Evolutionary conservation across 2,888 invertebrate species (phyloP).

Genomic region (Ochropacha duplaris): DNA sequence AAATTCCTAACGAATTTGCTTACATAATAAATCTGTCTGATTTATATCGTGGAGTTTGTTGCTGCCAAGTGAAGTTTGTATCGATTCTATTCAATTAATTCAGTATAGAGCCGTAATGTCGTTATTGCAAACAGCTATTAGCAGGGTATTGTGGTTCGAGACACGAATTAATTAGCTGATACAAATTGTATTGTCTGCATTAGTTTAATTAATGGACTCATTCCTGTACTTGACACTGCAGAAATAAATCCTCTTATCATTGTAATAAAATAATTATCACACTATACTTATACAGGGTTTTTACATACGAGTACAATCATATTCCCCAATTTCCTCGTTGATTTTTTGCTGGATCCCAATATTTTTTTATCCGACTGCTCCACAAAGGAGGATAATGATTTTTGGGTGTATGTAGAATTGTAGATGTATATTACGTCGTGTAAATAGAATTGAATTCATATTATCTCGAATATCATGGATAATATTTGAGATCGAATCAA

Average conservation of each 20-base stretch:
- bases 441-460: too few relatives aligned
- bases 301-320: not conserved
- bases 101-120: slow-evolving; percentile 31
- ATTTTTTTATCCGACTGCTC: too few relatives aligned
- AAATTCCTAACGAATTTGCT: slow-evolving; percentile 40
- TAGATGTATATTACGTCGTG: too few relatives aligned
- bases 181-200: not conserved
- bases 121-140: slow-evolving; percentile 37
- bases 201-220: not conserved
- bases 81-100: slow-evolving; percentile 42
- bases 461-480: too few relatives aligned
- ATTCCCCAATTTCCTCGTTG: not conserved
- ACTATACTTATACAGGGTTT: too few relatives aligned
- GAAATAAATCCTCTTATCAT: too few relatives aligned
- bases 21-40: slow-evolving; percentile 41
- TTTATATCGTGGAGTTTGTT: slow-evolving; percentile 23
- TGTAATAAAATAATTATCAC: too few relatives aligned
- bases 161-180: not conserved
- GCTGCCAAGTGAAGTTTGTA: slow-evolving; percentile 17
- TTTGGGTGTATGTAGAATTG: too few relatives aligned
- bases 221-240: not conserved
- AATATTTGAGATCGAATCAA: too few relatives aligned
- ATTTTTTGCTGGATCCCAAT: not conserved
- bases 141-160: slow-evolving; percentile 19
- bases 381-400: too few relatives aligned